phyloP scores from a whole-genome alignment of 1,140 invertebrate species.

The Drosophila ercepeae region DNA sequence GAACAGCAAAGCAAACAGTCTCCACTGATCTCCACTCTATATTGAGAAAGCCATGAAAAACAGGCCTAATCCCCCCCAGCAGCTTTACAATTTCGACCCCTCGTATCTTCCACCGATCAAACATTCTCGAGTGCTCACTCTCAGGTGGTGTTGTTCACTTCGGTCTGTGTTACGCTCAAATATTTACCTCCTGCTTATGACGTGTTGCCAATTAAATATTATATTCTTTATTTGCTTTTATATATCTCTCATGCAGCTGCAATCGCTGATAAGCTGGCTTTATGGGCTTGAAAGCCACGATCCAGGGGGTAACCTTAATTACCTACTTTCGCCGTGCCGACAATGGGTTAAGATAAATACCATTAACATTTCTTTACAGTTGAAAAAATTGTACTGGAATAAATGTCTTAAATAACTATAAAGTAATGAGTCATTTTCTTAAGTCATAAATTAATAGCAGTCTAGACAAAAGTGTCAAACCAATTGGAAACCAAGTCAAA shows the following conservation, averaged over 20 bases:
- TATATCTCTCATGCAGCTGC: conserved; percentile 22
- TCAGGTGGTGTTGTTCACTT: conserved; percentile 14
- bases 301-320: not conserved
- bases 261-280: conserved; percentile 17
- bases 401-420: not conserved
- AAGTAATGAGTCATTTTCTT: too few relatives aligned
- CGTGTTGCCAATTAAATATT: conserved; percentile 56
- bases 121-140: conserved; percentile 10
- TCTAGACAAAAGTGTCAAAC: conserved; percentile 27
- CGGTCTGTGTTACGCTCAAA: conserved; percentile 23
- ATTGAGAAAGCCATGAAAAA: conserved; percentile 3
- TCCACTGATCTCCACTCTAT: conserved; percentile 24
- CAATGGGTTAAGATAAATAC: not conserved
- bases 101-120: not conserved
- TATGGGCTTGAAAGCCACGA: not conserved
- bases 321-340: not conserved
- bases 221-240: conserved; percentile 15
- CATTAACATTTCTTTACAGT: not conserved
- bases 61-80: conserved; percentile 17
- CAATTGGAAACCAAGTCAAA: conserved; percentile 14
- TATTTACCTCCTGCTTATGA: conserved; percentile 57
- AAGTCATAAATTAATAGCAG: not conserved
- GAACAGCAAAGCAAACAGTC: conserved; percentile 26
- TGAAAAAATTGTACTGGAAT: not conserved
- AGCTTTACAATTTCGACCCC: not conserved